phyloP scores from a whole-genome alignment of 35 echinoderm and acorn worm species.

The Hemicentrotus pulcherrimus region DNA sequence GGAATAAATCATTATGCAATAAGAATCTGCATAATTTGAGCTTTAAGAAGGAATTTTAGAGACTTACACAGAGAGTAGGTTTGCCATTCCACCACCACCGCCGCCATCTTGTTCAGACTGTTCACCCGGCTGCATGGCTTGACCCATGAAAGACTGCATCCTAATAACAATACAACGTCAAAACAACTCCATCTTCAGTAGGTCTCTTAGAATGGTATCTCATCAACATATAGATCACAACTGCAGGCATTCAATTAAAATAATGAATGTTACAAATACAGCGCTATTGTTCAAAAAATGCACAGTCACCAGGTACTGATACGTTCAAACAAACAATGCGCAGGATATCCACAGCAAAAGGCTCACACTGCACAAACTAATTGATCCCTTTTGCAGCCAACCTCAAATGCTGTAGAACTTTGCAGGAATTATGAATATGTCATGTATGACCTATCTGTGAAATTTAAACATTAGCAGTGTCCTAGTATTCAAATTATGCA shows the following conservation, averaged over 20 bases:
- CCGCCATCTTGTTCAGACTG: slow-evolving; percentile 18
- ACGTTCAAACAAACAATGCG: too few species aligned
- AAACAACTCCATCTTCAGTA: background rate
- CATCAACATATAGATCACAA: background rate
- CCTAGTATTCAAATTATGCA: too few species aligned
- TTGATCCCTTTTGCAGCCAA: too few species aligned
- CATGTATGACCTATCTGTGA: too few species aligned
- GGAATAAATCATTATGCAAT: too few species aligned
- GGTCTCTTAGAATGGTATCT: background rate
- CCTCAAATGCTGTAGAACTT: too few species aligned
- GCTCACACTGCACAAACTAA: too few species aligned
- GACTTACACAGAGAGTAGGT: slow-evolving; percentile 78
- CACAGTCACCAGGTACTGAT: background rate
- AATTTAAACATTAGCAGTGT: too few species aligned
- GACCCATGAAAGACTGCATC: slow-evolving; percentile 77
- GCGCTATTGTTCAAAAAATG: background rate
- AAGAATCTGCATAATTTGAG: too few species aligned
- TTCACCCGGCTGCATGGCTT: slow-evolving; percentile 53
- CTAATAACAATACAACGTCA: slow-evolving; percentile 5
- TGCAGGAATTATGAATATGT: too few species aligned
- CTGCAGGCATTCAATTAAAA: background rate
- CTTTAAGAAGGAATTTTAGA: too few species aligned
- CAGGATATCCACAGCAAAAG: too few species aligned
- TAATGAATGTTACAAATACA: background rate
- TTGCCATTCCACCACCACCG: slow-evolving; percentile 53